A percentile compares a stretch with the other conserved stretches of the same genome.
Evolutionary conservation across 2,888 invertebrate species (phyloP).

Genomic region (Drosophila putrida): DNA sequence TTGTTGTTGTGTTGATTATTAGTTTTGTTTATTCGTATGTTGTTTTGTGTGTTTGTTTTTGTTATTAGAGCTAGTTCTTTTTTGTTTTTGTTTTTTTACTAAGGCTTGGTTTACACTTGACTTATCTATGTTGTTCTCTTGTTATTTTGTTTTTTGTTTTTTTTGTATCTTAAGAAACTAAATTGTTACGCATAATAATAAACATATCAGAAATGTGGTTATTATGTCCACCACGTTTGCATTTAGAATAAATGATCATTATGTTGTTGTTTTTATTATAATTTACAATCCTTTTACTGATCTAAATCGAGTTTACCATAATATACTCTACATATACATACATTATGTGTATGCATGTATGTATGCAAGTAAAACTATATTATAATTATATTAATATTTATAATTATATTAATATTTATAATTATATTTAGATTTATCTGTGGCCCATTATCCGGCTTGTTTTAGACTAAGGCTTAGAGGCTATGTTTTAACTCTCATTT

Average conservation of each 20-base stretch:
- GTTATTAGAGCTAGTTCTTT: constrained; percentile 73
- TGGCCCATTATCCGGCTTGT: constrained; percentile 23
- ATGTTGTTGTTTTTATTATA: constrained; percentile 26
- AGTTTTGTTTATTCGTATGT: constrained; percentile 49
- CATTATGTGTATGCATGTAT: neutral
- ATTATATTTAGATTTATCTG: too few species aligned
- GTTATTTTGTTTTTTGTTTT: constrained; percentile 43
- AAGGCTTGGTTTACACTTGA: constrained; percentile 76
- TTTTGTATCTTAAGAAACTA: constrained; percentile 62
- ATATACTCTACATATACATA: constrained; percentile 23
- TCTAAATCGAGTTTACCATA: constrained; percentile 47
- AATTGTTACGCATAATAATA: constrained; percentile 60
- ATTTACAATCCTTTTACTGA: constrained; percentile 61
- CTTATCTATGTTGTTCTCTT: constrained; percentile 64
- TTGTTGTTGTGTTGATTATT: constrained; percentile 53
- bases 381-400: constrained; percentile 5
- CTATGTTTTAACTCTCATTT: constrained; percentile 50
- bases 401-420: too few species aligned
- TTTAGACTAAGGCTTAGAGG: constrained; percentile 46
- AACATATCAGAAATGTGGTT: constrained; percentile 45
- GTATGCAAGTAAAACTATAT: constrained; percentile 5
- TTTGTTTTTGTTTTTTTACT: constrained; percentile 59
- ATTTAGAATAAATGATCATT: constrained; percentile 51
- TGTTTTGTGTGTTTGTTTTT: constrained; percentile 26
- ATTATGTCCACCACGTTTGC: constrained; percentile 29